phyloP scores from a whole-genome alignment of 2,797 vertebrate genomes.

The Rhinogobio ventralis region DNA sequence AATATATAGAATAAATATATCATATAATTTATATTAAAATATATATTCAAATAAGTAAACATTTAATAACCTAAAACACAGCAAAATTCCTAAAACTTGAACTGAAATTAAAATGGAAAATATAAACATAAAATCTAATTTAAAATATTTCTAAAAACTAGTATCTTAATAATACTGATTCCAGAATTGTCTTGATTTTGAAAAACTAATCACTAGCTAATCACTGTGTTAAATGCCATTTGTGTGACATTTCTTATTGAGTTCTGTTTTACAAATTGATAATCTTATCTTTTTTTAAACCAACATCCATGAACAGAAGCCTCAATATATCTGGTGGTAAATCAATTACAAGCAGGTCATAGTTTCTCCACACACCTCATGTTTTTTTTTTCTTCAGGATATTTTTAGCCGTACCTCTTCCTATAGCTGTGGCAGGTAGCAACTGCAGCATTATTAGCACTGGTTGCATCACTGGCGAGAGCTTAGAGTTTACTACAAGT shows the following conservation, averaged over 20 bases:
- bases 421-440: conserved; percentile 31
- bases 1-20: too few relatives aligned
- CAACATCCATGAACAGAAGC: not conserved
- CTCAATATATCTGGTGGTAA: not conserved
- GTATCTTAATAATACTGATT: too few relatives aligned
- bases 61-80: not conserved
- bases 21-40: too few relatives aligned
- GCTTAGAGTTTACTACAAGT: conserved; percentile 20
- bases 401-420: not conserved
- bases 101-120: not conserved
- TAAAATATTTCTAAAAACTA: not conserved
- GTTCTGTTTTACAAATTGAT: not conserved
- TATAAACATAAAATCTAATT: not conserved
- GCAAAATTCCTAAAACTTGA: not conserved
- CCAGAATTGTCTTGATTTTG: not conserved
- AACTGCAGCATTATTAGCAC: conserved; percentile 45
- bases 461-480: conserved; percentile 29
- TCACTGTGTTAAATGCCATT: not conserved
- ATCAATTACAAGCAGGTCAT: conserved; percentile 22
- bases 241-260: not conserved
- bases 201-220: too few relatives aligned
- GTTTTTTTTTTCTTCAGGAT: conserved; percentile 1
- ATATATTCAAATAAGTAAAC: too few relatives aligned
- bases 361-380: conserved; percentile 15
- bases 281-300: not conserved